These are phyloP conservation scores for Tetragonula carbonaria DNA, from an alignment of 2,888 invertebrate genomes.

Conservation along the genomic window DNA sequence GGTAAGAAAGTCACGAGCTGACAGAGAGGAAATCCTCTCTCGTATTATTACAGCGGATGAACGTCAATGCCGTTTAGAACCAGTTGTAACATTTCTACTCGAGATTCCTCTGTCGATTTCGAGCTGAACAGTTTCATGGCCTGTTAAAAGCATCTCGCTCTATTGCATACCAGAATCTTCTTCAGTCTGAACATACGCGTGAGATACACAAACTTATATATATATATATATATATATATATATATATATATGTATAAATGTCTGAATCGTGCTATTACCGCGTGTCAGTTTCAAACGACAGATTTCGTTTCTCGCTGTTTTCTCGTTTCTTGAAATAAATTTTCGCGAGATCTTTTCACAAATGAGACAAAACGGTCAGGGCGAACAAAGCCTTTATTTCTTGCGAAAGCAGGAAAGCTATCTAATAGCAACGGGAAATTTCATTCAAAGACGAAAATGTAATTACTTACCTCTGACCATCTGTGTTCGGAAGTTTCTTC, in stretches of 20 bases:
- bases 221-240: no score
- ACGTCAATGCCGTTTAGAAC: conserved; percentile 39
- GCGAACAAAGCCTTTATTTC: neutral
- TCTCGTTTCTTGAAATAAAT: conserved; percentile 1
- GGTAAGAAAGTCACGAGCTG: conserved; percentile 30
- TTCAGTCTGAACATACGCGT: conserved; percentile 7
- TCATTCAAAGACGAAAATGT: neutral
- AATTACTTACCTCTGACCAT: conserved; percentile 71
- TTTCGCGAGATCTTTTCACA: neutral
- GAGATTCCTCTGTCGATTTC: conserved; percentile 50
- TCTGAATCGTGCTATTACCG: neutral
- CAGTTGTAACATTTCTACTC: conserved; percentile 58
- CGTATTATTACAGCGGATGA: conserved; percentile 40
- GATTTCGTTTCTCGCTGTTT: neutral
- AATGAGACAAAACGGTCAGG: neutral
- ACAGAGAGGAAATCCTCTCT: conserved; percentile 39
- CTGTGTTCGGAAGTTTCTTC: conserved; percentile 51
- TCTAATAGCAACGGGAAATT: neutral
- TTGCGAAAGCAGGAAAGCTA: no score
- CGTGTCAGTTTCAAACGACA: conserved; percentile 21
- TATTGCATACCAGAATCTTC: conserved; percentile 20
- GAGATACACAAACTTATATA: neutral
- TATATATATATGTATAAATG: no score
- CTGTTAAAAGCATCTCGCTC: conserved; percentile 16
- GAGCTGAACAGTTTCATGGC: conserved; percentile 34